A percentile compares a stretch with the other conserved stretches of the same genome.
phyloP scores from a whole-genome alignment of 2,888 invertebrate genomes.

The Aspidiotus destructor region DNA sequence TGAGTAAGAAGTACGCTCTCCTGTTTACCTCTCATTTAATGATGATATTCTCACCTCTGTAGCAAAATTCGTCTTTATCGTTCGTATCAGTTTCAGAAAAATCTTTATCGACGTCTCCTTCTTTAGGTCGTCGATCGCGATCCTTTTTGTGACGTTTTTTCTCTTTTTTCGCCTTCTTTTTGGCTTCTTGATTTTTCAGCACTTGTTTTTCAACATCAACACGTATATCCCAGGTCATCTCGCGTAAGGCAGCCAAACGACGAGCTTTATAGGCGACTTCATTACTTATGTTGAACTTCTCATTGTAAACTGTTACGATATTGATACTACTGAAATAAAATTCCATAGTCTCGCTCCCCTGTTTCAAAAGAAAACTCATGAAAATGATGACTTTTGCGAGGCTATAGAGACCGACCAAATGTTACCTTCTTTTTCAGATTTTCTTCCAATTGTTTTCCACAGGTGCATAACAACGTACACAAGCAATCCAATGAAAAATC shows the following conservation, averaged over 20 bases:
- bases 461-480: conserved; percentile 80
- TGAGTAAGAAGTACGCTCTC: background rate
- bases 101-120: conserved; percentile 17
- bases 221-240: conserved; percentile 29
- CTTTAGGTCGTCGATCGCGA: conserved; percentile 18
- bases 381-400: background rate
- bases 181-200: conserved; percentile 24
- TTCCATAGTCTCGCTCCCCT: conserved; percentile 28
- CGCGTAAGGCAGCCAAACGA: conserved; percentile 22
- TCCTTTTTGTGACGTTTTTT: conserved; percentile 25
- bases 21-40: background rate
- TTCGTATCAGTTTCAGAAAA: conserved; percentile 24
- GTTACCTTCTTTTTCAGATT: conserved; percentile 21
- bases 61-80: conserved; percentile 25
- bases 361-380: background rate
- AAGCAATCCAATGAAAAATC: conserved; percentile 89
- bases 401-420: background rate
- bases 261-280: conserved; percentile 30
- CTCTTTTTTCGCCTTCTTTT: conserved; percentile 29
- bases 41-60: conserved; percentile 10
- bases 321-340: conserved; percentile 27
- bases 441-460: conserved; percentile 71
- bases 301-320: conserved; percentile 24
- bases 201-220: conserved; percentile 28
- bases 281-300: conserved; percentile 27